phyloP scores from a whole-genome alignment of 2,113 vertebrate species.

The Loxodonta africana region DNA sequence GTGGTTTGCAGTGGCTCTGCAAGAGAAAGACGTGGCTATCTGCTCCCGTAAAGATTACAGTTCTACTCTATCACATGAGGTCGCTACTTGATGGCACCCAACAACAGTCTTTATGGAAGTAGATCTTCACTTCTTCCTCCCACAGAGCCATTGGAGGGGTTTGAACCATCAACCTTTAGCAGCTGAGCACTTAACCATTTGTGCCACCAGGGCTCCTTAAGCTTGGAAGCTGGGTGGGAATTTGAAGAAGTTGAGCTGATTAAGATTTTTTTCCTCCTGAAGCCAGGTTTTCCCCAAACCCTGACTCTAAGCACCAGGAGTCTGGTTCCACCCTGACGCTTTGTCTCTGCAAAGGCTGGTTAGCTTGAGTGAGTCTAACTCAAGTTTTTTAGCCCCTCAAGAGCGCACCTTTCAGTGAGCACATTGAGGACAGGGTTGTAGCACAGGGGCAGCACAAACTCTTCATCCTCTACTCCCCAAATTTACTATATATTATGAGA shows the following conservation, averaged over 20 bases:
- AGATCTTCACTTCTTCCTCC: background rate
- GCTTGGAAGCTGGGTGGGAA: background rate
- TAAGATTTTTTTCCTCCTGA: background rate
- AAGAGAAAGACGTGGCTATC: background rate
- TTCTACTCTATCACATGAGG: too few relatives aligned
- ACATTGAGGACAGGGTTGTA: background rate
- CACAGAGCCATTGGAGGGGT: background rate
- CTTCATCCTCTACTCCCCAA: background rate
- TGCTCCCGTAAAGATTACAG: background rate
- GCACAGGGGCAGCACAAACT: background rate
- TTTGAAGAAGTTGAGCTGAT: background rate
- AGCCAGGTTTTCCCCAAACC: background rate
- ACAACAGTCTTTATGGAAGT: background rate
- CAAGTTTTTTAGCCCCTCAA: background rate
- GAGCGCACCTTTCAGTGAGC: background rate
- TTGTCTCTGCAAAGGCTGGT: background rate
- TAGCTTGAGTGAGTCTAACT: background rate
- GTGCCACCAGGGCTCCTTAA: background rate
- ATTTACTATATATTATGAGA: background rate
- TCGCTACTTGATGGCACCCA: background rate
- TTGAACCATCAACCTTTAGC: background rate
- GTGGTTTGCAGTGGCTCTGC: background rate
- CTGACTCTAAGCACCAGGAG: background rate
- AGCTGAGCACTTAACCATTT: background rate
- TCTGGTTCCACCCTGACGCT: background rate